Conservation (phyloP, 2,888 invertebrate genomes). For the Erebia palarica region DNA sequence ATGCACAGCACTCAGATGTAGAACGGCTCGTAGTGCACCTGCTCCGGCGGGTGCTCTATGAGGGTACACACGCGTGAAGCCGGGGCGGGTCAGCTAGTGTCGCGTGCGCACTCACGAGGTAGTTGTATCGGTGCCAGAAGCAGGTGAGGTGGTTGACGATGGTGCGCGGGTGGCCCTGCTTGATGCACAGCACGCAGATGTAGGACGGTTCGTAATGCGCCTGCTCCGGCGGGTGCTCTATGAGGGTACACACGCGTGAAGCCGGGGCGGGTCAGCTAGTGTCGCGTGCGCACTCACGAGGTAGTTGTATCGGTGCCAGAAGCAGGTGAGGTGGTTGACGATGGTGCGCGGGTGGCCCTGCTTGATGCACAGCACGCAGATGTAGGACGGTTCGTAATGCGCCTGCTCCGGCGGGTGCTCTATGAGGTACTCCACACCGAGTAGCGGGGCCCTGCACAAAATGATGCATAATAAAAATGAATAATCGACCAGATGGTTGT, state of each 20-base stretch:
- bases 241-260: too few species aligned
- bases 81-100: too few species aligned
- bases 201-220: conserved; percentile 87
- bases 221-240: conserved; percentile 87
- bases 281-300: conserved; percentile 72
- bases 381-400: conserved; percentile 87
- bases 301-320: conserved; percentile 88
- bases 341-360: conserved; percentile 90
- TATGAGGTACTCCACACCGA: conserved; percentile 91
- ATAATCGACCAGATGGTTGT: too few species aligned
- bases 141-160: conserved; percentile 91
- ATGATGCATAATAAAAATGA: too few species aligned
- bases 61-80: too few species aligned
- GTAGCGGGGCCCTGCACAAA: conserved; percentile 68
- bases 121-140: conserved; percentile 88
- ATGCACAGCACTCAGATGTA: conserved; percentile 91
- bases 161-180: conserved; percentile 89
- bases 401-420: conserved; percentile 86
- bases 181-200: conserved; percentile 89
- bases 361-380: conserved; percentile 90
- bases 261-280: too few species aligned
- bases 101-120: conserved; percentile 81
- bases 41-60: conserved; percentile 86
- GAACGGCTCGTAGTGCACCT: conserved; percentile 85
- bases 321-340: conserved; percentile 89